Conservation (phyloP, 2,113 vertebrate species). For the Antechinus stuartii region DNA sequence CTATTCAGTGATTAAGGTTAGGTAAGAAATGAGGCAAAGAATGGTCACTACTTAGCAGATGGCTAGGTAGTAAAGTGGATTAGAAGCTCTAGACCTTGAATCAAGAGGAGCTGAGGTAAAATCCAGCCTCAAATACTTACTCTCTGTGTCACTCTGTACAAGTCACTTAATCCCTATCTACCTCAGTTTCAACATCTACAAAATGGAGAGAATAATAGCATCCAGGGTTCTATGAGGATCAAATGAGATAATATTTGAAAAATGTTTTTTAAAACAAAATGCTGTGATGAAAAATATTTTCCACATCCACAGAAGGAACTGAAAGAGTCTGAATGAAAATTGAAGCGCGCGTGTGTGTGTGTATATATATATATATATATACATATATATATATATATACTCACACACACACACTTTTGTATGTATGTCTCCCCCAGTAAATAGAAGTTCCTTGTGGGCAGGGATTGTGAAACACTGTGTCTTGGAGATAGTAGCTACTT, state of each 20-base stretch:
- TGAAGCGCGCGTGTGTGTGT: background rate
- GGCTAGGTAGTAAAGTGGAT: background rate
- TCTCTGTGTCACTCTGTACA: background rate
- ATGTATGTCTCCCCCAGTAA: no score
- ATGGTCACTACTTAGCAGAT: background rate
- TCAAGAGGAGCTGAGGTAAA: background rate
- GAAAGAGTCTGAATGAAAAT: background rate
- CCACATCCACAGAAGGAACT: background rate
- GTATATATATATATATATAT: no score
- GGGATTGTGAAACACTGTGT: no score
- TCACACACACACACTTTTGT: no score
- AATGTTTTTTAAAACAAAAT: no score
- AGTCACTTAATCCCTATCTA: background rate
- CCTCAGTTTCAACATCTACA: background rate
- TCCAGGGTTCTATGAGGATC: background rate
- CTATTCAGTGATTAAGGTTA: no score
- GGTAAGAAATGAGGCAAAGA: no score
- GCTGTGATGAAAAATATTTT: background rate
- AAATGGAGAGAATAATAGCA: background rate
- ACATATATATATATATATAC: no score
- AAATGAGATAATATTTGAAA: background rate
- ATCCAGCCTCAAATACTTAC: background rate
- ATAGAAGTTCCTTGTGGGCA: no score
- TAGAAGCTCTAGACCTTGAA: background rate
- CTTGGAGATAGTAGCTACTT: no score